Base-by-base conservation (phyloP, 2,797 vertebrate genomes). In the Smutsia gigantea region DNA sequence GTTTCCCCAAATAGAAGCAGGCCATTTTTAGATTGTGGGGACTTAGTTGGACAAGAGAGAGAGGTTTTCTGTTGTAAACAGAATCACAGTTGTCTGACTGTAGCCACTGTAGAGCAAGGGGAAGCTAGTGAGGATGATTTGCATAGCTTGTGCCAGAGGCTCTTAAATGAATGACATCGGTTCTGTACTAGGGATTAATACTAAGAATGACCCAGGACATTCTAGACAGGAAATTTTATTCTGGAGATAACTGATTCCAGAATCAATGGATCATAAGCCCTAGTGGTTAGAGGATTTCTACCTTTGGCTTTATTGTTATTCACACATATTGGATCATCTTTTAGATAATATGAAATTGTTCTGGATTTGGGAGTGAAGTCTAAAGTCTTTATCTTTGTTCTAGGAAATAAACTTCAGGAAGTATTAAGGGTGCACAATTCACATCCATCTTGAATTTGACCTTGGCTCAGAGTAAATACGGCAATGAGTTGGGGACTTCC, bases 401-500 rank as follows among this genome's bases (percentile, higher is more conserved):
- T 49, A 34, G 57, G 66, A 90, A 90, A 39, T 61, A 84, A 42
- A 14, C 71, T 90, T 94, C 21, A 91, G 78, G 25, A 57, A 53
- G 34, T 81, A 51, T 87, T 79, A 59, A 92, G 72, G 39, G 8
- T 81, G 29, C 39, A 21, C 23, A 5, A 68, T 51, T 88, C 81
- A 68, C 25, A 18, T 90, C 31, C 89, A 77, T 88, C 66, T 27
- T 90, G 71, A 89, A 55, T 68, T 78, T 94, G 94, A 93, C 89
- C 82, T 94, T 93, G 71, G 34, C 74, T 85, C 66, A 66, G 64
- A 90, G 71, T 59, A 81, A 92, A 34, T 55, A 31, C 78, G 72
- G n/a, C 49, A 81, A n/a, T 51, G 37, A 34, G 53, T 34, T 90
- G 72, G 42, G 86, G 82, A 93, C 91, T 96, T 95, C 89, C 89